Evolutionary conservation across 2,888 invertebrate genomes (phyloP), one percentile per base, ranked within the genome.

Genomic region (Siphlonurus alternatus): DNA sequence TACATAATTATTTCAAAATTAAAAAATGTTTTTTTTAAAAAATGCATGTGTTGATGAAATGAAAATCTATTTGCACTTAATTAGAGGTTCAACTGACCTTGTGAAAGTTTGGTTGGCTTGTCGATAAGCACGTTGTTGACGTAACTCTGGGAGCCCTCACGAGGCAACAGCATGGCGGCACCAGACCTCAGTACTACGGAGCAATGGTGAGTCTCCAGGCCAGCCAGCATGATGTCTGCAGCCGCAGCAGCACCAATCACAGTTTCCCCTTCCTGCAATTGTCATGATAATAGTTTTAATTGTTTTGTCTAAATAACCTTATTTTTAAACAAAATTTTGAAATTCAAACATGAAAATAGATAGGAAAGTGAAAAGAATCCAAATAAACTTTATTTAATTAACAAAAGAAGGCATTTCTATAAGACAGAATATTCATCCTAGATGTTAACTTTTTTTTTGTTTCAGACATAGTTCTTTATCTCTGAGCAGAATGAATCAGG

Each of bases 121-220:
- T 89, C 89, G 61, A 91, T 82, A 67, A 86, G 81, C 69, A 86
- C 84, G 18, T 87, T 89, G 77, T 92, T 91, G 67, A 92, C 84
- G 87, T 88, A 88, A 15, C 38, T 38, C 5, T 38, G 38, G 5
- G 19, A 5, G 75, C 91, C 90, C 72, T 86, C 84, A 23, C 88
- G 85, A 0, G 92, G 92, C 70, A 81, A 81, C 64, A 92, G 76
- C 15, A 86, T 89, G 60, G 89, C 90, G 15, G 83, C 82, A 2
- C 91, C 90, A 61, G 80, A 82, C 68, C 79, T 78, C 54, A 91
- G 79, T 61, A 84, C 78, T 67, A 93, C 86, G 65, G 82, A 81
- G 73, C 91, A 91, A 75, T 92, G 92, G 72, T 87, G 83, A 5
- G 87, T 79, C 69, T 89, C 82, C 61, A 83, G 82, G 56, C 89